Percentiles rank a stretch among this genome's conserved stretches.
Evolutionary conservation across 2,113 vertebrate species (phyloP).

Genomic region (Rhinoderma darwinii): DNA sequence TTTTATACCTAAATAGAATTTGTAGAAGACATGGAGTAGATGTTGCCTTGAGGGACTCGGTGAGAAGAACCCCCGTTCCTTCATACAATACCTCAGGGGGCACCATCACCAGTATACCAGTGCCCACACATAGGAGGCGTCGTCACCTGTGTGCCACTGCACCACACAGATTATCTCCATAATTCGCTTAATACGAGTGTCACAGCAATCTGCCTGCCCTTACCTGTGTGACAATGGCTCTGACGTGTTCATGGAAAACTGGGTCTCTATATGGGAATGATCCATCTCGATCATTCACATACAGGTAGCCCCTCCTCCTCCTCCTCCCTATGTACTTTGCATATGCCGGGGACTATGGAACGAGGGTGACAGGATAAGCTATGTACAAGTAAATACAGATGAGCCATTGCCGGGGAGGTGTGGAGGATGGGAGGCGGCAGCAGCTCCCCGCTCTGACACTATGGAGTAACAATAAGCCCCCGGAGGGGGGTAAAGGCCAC

Average conservation of each 20-base stretch:
- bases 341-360: neutral
- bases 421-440: constrained; percentile 23
- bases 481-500: constrained; percentile 21
- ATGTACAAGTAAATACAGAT: constrained; percentile 23
- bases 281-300: neutral
- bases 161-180: too few relatives aligned
- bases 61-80: too few relatives aligned
- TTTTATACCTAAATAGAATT: too few relatives aligned
- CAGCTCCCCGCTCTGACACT: constrained; percentile 23
- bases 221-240: too few relatives aligned
- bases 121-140: too few relatives aligned
- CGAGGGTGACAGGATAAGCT: neutral
- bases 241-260: too few relatives aligned
- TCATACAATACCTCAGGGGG: too few relatives aligned
- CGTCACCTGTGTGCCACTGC: too few relatives aligned
- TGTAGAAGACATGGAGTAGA: too few relatives aligned
- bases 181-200: neutral
- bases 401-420: constrained; percentile 28
- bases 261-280: neutral
- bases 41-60: too few relatives aligned
- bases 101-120: too few relatives aligned
- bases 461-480: constrained; percentile 49
- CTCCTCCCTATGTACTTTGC: neutral
- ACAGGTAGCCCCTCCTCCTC: neutral
- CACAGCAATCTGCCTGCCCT: too few relatives aligned